phyloP scores from a whole-genome alignment of 2,797 vertebrate genomes.

The Cetoscarus ocellatus region DNA sequence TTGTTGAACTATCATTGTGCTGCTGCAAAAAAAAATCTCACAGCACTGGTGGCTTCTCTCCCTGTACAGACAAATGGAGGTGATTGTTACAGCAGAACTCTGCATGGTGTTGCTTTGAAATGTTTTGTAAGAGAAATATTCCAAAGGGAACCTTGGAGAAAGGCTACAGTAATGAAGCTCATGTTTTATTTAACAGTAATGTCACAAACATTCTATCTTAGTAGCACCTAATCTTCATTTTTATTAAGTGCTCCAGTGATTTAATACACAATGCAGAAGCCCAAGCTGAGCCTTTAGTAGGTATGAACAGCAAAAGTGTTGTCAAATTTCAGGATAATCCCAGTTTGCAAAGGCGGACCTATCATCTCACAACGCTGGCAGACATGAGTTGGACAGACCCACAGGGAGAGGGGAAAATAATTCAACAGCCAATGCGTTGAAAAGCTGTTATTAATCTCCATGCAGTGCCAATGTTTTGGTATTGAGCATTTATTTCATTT shows the following conservation, averaged over 20 bases:
- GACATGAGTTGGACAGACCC: conserved; percentile 60
- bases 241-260: conserved; percentile 22
- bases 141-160: conserved; percentile 8
- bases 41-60: conserved; percentile 5
- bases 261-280: conserved; percentile 38
- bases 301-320: conserved; percentile 44
- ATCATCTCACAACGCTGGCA: conserved; percentile 55
- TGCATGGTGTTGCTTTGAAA: background rate
- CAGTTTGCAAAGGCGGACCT: conserved; percentile 53
- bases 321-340: conserved; percentile 56
- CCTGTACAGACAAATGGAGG: conserved; percentile 19
- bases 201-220: conserved; percentile 11
- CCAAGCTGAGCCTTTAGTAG: conserved; percentile 31
- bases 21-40: conserved; percentile 23
- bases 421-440: conserved; percentile 60
- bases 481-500: conserved; percentile 76
- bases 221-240: background rate
- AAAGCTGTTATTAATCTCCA: conserved; percentile 73
- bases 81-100: conserved; percentile 3
- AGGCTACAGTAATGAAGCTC: conserved; percentile 22
- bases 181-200: conserved; percentile 25
- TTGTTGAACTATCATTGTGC: conserved; percentile 25
- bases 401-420: conserved; percentile 61
- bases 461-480: conserved; percentile 52
- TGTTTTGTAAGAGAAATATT: conserved; percentile 9